phyloP scores from a whole-genome alignment of 2,113 vertebrate species.

The Sylvietta virens region DNA sequence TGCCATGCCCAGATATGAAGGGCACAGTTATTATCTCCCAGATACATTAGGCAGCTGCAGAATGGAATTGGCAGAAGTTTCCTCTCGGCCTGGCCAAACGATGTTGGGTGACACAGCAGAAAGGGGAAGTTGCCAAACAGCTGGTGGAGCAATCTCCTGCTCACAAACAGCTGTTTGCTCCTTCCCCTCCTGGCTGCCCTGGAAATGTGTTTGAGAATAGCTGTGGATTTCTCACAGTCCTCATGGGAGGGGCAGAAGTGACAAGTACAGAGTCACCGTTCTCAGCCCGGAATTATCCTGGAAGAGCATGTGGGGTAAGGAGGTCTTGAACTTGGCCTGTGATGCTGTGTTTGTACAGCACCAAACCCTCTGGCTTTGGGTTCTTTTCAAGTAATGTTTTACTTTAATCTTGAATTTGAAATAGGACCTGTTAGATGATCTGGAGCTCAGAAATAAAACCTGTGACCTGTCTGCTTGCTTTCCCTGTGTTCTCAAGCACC shows the following conservation, averaged over 20 bases:
- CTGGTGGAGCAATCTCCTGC: background rate
- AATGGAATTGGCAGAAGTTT: background rate
- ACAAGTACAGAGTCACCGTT: background rate
- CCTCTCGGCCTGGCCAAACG: background rate
- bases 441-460: background rate
- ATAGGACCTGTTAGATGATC: background rate
- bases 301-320: background rate
- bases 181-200: background rate
- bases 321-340: background rate
- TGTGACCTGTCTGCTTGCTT: accelerated
- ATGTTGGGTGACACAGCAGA: background rate
- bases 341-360: background rate
- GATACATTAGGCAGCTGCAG: background rate
- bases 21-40: background rate
- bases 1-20: background rate
- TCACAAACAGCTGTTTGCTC: background rate
- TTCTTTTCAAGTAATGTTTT: background rate
- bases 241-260: background rate
- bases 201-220: background rate
- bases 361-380: background rate
- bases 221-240: background rate
- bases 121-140: background rate
- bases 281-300: background rate
- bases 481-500: background rate
- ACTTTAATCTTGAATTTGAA: background rate